Conservation (phyloP, 2,797 vertebrate species). For the Luscinia luscinia region DNA sequence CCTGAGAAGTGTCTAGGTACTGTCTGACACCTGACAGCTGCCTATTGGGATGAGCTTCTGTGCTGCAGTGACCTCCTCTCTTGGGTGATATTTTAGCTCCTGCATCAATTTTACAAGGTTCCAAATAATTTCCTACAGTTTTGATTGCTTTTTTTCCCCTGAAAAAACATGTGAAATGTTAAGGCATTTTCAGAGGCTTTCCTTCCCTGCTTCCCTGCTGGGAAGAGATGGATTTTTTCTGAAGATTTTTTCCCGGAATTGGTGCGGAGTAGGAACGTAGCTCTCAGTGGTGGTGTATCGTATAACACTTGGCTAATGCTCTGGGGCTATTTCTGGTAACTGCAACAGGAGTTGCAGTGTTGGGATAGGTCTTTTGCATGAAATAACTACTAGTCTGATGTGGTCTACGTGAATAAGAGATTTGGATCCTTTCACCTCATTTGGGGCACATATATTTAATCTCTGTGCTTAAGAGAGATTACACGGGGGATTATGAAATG, state of each 20-base stretch:
- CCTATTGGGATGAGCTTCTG: not conserved
- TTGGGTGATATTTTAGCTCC: not conserved
- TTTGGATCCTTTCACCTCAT: slow-evolving; percentile 10
- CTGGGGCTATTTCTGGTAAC: slow-evolving; percentile 16
- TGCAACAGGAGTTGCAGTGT: not conserved
- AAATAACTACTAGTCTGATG: slow-evolving; percentile 10
- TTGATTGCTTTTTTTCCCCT: rapidly evolving
- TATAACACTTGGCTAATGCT: not conserved
- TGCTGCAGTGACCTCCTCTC: not conserved
- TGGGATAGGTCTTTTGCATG: not conserved
- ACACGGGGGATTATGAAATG: not conserved
- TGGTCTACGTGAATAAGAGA: not conserved
- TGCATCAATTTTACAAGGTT: not conserved
- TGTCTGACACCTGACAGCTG: not conserved
- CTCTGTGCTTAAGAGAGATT: slow-evolving; percentile 26
- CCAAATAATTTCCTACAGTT: not conserved
- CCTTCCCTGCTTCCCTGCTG: not conserved
- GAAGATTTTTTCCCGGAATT: not conserved
- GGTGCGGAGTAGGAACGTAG: not conserved
- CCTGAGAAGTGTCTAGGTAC: not conserved
- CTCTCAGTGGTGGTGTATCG: not conserved
- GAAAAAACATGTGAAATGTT: not conserved
- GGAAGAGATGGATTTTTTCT: not conserved
- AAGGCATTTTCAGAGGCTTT: not conserved
- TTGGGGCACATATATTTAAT: not conserved